Percentiles rank a stretch among this genome's conserved stretches.
phyloP scores from a whole-genome alignment of 2,797 vertebrate species.

The Coranthus polyacanthus region DNA sequence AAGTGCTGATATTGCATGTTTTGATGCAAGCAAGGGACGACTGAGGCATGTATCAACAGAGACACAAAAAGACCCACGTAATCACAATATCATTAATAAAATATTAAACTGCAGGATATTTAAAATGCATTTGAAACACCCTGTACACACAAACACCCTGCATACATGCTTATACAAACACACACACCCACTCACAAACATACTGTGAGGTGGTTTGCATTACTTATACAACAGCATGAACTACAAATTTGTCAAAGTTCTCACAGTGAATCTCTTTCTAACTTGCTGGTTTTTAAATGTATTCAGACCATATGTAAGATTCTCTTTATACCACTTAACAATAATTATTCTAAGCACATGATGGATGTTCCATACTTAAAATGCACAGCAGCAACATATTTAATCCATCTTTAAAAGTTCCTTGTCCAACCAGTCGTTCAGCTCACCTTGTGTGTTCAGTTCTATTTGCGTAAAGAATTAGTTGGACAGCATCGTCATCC shows the following conservation, averaged over 20 bases:
- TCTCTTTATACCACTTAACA: conserved; percentile 12
- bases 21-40: conserved; percentile 8
- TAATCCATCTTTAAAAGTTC: background rate
- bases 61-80: background rate
- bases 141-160: background rate
- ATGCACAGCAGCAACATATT: background rate
- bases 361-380: background rate
- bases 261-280: background rate
- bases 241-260: background rate
- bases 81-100: background rate
- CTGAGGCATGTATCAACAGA: conserved; percentile 2
- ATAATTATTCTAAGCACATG: background rate
- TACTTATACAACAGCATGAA: background rate
- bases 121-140: too few relatives aligned
- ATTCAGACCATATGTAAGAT: background rate
- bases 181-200: conserved; percentile 2
- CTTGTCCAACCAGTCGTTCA: background rate
- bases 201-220: background rate
- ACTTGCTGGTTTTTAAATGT: conserved; percentile 1
- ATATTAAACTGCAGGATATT: background rate
- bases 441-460: background rate
- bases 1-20: conserved; percentile 10
- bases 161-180: background rate
- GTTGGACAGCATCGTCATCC: background rate
- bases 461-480: background rate